Percentiles rank a stretch among this genome's conserved stretches.
Evolutionary conservation across 2,888 invertebrate genomes (phyloP).

Genomic region (Eupithecia inturbata): DNA sequence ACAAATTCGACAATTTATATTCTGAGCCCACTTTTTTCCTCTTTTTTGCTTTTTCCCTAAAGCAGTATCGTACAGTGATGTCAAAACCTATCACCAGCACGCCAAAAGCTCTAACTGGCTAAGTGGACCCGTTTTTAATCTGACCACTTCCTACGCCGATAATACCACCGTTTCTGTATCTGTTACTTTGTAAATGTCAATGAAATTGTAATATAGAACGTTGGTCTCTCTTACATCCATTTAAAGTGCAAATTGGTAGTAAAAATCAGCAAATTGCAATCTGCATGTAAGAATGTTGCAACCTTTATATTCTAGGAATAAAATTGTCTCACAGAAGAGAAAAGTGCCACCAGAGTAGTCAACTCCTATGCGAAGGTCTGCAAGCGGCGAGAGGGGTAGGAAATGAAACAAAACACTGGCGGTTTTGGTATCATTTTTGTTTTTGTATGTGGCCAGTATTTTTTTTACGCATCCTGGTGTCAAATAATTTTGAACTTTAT

Average conservation of each 20-base stretch:
- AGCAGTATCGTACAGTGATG: conserved; percentile 13
- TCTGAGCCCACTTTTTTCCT: background rate
- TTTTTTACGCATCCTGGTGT: background rate
- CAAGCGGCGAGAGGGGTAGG: background rate
- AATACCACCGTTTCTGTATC: conserved; percentile 49
- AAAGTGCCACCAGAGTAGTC: background rate
- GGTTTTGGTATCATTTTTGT: background rate
- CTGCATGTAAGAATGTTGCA: conserved; percentile 5
- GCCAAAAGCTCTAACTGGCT: conserved; percentile 45
- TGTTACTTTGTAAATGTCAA: conserved; percentile 53
- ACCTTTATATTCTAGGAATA: conserved; percentile 4
- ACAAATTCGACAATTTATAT: background rate
- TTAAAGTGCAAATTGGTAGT: conserved; percentile 19
- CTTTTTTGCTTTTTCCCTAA: background rate
- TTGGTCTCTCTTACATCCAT: conserved; percentile 19
- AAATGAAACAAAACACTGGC: background rate
- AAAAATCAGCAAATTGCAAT: conserved; percentile 15
- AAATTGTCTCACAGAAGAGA: background rate
- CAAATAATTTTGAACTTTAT: background rate
- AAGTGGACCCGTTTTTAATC: conserved; percentile 59
- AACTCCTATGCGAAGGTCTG: background rate
- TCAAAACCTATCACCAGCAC: conserved; percentile 23
- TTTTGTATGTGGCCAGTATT: background rate
- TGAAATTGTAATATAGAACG: conserved; percentile 44
- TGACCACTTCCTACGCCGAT: conserved; percentile 45